Evolutionary conservation across 2,113 vertebrate species (phyloP).

Genomic region (Cinclus mexicanus): DNA sequence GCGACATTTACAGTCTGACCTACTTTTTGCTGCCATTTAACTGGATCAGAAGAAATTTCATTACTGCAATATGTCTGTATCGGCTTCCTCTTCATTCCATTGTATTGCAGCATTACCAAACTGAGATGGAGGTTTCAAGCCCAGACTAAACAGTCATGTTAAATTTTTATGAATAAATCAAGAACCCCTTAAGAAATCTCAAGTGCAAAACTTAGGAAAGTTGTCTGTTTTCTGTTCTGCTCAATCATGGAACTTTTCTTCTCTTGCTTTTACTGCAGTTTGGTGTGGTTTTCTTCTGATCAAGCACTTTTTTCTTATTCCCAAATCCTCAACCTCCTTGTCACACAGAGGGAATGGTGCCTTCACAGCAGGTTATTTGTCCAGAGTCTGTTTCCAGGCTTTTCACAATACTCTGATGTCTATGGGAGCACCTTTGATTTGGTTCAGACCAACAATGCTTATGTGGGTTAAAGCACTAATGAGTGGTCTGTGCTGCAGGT

Average conservation of each 20-base stretch:
- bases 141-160: not conserved
- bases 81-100: not conserved
- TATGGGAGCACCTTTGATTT: not conserved
- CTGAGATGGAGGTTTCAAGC: not conserved
- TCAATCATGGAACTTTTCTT: not conserved
- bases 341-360: not conserved
- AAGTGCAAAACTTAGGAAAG: not conserved
- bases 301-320: not conserved
- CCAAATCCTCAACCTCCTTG: not conserved
- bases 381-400: not conserved
- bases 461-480: not conserved
- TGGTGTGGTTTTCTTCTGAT: not conserved
- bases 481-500: not conserved
- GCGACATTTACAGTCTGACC: not conserved
- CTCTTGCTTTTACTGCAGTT: not conserved
- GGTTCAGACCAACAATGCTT: not conserved
- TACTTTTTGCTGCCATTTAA: not conserved
- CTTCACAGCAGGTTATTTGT: not conserved
- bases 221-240: not conserved
- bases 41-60: constrained; percentile 4
- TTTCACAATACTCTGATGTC: fast-evolving
- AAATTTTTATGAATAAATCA: not conserved
- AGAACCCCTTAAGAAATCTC: not conserved
- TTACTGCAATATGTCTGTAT: not conserved
- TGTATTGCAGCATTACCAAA: not conserved